Evolutionary conservation across 2,797 vertebrate species (phyloP), one percentile per base, ranked within the genome.

Genomic region (Petrocephalus schoutedeni): DNA sequence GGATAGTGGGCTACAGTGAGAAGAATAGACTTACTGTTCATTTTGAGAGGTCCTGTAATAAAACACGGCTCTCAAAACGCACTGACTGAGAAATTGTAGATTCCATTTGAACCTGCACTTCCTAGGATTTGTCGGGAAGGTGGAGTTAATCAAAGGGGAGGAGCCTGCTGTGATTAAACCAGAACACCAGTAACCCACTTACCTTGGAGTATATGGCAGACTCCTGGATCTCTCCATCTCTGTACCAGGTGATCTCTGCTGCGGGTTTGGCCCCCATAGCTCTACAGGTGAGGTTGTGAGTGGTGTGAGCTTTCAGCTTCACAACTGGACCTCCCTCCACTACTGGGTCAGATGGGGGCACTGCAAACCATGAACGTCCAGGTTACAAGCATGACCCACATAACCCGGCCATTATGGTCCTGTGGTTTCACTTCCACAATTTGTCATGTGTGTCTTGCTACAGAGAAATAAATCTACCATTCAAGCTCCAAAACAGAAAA

Each of bases 191-290:
- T 28, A 21, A 16, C 6, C 49, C 84, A 23, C 87, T 32, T 90
- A 98, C 97, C 97, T 98, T 97, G 74, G 93, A 94, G 92, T 97
- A 97, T 88, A 96, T 90, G 7, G 95, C 95, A 0, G 93, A 91
- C 14, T 96, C 95, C 94, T 97, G 95, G 88, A 94, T 95, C 93
- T 97, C 94, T 86, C 97, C 97, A 28, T 98, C 96, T 88, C 96
- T 93, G 93, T 97, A 97, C 97, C 97, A 98, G 89, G 96, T 96
- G 93, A 98, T 96, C 89, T 97, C 96, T 41, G 97, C 97, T 0
- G 95, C 96, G 45, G 97, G 97, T 88, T 96, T 98, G 90, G 96
- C 97, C 59, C 91, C 96, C 0, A 91, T 95, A 80, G 96, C 96
- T 84, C 91, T 95, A 92, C 97, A 98, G 86, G 97, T 98, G 90